Conservation (phyloP, 2,888 invertebrate species). For the Antheraea yamamai region DNA sequence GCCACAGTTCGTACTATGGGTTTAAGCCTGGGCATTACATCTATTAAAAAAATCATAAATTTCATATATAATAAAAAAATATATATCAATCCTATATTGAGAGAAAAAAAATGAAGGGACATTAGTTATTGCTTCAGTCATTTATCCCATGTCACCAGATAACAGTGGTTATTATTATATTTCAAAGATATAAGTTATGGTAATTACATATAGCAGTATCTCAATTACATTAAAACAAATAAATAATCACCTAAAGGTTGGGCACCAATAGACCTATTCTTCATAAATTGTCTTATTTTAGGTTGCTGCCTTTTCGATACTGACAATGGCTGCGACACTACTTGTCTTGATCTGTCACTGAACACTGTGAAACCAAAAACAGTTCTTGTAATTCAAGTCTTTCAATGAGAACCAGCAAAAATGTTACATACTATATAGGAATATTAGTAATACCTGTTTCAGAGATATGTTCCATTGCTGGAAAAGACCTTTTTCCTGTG, state of each 20-base stretch:
- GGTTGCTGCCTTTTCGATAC: slow-evolving; percentile 33
- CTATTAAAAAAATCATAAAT: slow-evolving; percentile 33
- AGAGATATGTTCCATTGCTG: background rate
- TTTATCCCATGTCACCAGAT: too few species aligned
- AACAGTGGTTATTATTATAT: too few species aligned
- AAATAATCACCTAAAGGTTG: slow-evolving; percentile 46
- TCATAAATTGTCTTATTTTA: slow-evolving; percentile 44
- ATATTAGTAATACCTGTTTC: background rate
- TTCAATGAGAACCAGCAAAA: background rate
- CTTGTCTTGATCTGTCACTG: slow-evolving; percentile 69
- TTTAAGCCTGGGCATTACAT: slow-evolving; percentile 47
- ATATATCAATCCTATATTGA: background rate
- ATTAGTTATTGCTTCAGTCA: too few species aligned
- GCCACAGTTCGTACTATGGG: slow-evolving; percentile 73
- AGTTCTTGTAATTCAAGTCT: background rate
- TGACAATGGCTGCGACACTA: slow-evolving; percentile 61
- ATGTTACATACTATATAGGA: background rate
- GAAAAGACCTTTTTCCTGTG: background rate
- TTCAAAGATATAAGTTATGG: background rate
- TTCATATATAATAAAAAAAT: background rate
- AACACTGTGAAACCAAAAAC: slow-evolving; percentile 53
- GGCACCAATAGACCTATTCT: slow-evolving; percentile 51
- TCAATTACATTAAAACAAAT: background rate
- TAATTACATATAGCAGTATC: background rate
- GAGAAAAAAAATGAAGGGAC: too few species aligned